Evolutionary conservation across 1,140 invertebrate genomes (phyloP).

Genomic region (Saxidomus purpurata): DNA sequence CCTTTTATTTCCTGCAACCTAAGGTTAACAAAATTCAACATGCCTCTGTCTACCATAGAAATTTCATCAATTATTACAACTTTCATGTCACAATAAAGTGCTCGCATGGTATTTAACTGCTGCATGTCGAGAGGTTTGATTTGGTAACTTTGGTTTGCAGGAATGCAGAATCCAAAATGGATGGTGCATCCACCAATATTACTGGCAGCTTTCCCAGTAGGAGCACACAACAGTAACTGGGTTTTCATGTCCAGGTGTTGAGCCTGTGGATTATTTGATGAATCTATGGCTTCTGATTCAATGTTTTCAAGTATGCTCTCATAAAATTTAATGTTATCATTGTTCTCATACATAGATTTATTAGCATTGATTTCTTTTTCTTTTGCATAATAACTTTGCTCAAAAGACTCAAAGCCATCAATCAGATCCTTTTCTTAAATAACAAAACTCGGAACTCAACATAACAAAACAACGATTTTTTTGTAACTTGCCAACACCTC

Average conservation of each 20-base stretch:
- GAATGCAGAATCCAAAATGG: slow-evolving; percentile 69
- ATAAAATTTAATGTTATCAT: slow-evolving; percentile 13
- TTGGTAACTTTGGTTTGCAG: slow-evolving; percentile 61
- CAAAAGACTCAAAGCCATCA: slow-evolving; percentile 13
- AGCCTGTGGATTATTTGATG: slow-evolving; percentile 28
- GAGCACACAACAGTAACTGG: slow-evolving; percentile 64
- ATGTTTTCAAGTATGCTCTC: not conserved
- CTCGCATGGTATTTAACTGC: slow-evolving; percentile 61
- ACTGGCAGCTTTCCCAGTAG: slow-evolving; percentile 73
- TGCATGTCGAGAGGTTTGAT: slow-evolving; percentile 69
- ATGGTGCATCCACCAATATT: slow-evolving; percentile 67
- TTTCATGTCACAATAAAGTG: slow-evolving; percentile 32
- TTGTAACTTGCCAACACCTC: no score
- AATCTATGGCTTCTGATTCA: slow-evolving; percentile 12
- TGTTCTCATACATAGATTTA: slow-evolving; percentile 13
- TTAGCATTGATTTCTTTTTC: slow-evolving; percentile 7
- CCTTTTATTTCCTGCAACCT: slow-evolving; percentile 66
- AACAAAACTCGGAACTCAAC: no score
- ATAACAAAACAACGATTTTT: no score
- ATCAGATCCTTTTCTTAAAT: slow-evolving; percentile 47
- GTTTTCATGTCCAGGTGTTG: slow-evolving; percentile 47
- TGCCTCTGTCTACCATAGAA: slow-evolving; percentile 66
- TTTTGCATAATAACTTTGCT: slow-evolving; percentile 35
- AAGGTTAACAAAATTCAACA: slow-evolving; percentile 66
- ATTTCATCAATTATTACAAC: slow-evolving; percentile 68